Conservation (phyloP, 1,140 invertebrate species). For the Harpegnathos saltator region DNA sequence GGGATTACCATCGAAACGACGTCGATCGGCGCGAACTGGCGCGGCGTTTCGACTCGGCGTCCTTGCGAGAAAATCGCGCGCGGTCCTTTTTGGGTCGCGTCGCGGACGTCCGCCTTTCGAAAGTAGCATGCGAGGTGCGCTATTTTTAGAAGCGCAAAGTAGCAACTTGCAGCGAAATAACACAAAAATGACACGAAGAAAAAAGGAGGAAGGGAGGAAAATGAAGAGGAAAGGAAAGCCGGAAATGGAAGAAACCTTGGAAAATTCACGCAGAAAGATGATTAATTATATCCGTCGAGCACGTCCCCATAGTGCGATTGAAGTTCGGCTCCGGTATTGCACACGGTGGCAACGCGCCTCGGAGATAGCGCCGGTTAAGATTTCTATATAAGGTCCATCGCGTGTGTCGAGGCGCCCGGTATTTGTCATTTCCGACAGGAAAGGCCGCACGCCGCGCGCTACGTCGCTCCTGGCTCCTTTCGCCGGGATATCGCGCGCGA, state of each 20-base stretch:
- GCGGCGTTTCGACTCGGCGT: slow-evolving; percentile 3
- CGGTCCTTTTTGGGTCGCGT: neutral
- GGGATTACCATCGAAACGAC: slow-evolving; percentile 33
- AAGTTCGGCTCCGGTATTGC: slow-evolving; percentile 33
- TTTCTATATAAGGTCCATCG: slow-evolving; percentile 69
- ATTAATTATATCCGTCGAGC: slow-evolving; percentile 12
- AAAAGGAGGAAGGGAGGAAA: too few species aligned
- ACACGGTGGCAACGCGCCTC: slow-evolving; percentile 9
- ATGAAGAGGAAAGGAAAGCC: too few species aligned
- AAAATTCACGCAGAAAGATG: neutral
- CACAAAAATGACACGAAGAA: too few species aligned
- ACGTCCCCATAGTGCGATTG: slow-evolving; percentile 23
- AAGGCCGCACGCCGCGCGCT: slow-evolving; percentile 63
- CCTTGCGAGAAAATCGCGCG: slow-evolving; percentile 26
- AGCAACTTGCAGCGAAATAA: too few species aligned
- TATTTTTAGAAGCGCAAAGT: neutral
- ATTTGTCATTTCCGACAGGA: slow-evolving; percentile 78
- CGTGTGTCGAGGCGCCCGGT: slow-evolving; percentile 65
- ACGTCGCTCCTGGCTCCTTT: slow-evolving; percentile 59
- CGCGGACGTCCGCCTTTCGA: neutral
- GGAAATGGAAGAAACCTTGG: neutral
- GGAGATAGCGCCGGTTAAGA: slow-evolving; percentile 55
- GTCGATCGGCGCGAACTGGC: neutral
- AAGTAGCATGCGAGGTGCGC: neutral
- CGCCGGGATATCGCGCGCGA: slow-evolving; percentile 60